Evolutionary conservation across 2,113 vertebrate species (phyloP), one percentile per base, ranked within the genome.

Genomic region (Chelonoidis abingdonii): DNA sequence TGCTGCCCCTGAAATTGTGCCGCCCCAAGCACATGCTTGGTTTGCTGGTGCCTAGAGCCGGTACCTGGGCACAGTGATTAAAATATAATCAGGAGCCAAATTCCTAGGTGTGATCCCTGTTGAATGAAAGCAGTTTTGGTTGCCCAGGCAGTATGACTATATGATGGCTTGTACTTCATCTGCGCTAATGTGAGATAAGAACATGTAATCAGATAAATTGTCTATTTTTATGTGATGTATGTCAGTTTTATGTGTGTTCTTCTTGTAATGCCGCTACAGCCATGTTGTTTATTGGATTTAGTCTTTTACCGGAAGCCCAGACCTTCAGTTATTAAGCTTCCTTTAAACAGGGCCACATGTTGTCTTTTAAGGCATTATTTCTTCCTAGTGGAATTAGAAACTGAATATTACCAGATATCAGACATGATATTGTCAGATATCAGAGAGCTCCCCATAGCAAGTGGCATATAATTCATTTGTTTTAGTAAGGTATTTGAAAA

Each of bases 11-110:
- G 14, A 50, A 50, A 50, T 50, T 5, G 14, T 50, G 50, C 50
- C 0, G 50, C 50, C 50, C 50, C 50, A 50, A 50, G 13, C 14
- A 16, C 50, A 50, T 50, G 50, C 50, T 50, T 50, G 50, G 50
- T 50, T 50, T 50, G 14, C 14, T 50, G 50, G 4, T 50, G 50
- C 50, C 50, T 16, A 50, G 13, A 50, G 5, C 50, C 13, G 13
- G 50, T 49, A 10, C 47, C 47, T 49, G 3, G 47, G 47, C 47
- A 49, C 47, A 49, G 47, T 0, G 0, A 88, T 95, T 95, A 94
- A 96, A 96, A 92, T 96, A 82, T 84, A 95, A 93, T 83, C 94
- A 96, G 89, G 85, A 93, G 85, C 59, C 80, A 80, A 83, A 94
- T 78, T 83, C 62, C 83, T 90, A 62, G 35, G 79, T 86, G 49